phyloP scores from a whole-genome alignment of 2,797 vertebrate genomes.

The Sibirionetta formosa region DNA sequence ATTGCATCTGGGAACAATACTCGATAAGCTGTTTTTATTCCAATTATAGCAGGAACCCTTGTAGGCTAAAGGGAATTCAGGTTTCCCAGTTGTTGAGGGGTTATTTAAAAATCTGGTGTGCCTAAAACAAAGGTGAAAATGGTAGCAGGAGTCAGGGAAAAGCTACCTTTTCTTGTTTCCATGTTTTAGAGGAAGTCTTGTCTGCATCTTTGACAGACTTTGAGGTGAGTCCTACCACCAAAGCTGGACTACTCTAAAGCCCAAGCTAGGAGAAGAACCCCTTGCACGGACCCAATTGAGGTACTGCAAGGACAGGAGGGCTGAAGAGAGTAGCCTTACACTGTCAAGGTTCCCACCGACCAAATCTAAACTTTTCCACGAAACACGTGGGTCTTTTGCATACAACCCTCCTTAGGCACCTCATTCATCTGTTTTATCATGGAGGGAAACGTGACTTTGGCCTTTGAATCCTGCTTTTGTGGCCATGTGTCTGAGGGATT shows the following conservation, averaged over 20 bases:
- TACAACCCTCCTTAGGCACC: not conserved
- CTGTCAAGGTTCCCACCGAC: not conserved
- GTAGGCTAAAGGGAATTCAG: not conserved
- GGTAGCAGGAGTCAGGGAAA: not conserved
- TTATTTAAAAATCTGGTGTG: not conserved
- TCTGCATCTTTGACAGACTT: not conserved
- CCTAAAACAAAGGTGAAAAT: not conserved
- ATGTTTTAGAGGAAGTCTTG: not conserved
- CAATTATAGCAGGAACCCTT: not conserved
- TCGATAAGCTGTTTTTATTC: not conserved
- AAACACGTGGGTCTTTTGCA: not conserved
- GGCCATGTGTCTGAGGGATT: accelerated
- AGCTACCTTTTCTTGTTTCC: not conserved
- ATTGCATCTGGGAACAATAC: not conserved
- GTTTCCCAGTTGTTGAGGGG: not conserved
- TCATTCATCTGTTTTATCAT: accelerated
- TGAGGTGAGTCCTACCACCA: not conserved
- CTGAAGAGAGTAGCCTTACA: not conserved
- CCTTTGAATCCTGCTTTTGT: not conserved
- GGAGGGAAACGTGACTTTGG: not conserved
- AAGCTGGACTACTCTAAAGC: not conserved
- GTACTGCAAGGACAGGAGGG: not conserved
- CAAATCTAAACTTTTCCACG: not conserved
- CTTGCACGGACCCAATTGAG: not conserved
- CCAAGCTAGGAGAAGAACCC: not conserved